Percentiles rank a stretch among this genome's conserved stretches.
Evolutionary conservation across 1,140 invertebrate genomes (phyloP).

Genomic region (Lordiphosa clarofinis): DNA sequence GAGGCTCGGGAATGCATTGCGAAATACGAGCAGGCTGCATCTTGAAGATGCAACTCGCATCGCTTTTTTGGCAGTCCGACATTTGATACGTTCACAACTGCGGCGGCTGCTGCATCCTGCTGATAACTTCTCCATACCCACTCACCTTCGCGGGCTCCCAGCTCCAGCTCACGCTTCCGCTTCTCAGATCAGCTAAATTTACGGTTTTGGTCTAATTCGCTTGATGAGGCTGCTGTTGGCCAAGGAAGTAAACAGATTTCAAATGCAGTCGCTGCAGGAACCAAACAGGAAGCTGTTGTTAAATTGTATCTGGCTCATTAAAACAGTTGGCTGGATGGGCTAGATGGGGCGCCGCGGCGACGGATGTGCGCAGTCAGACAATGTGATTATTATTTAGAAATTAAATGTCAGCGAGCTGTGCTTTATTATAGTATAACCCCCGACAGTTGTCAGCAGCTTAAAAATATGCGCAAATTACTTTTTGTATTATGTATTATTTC

Average conservation of each 20-base stretch:
- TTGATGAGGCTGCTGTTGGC: constrained; percentile 49
- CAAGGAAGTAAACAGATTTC: constrained; percentile 76
- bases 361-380: constrained; percentile 67
- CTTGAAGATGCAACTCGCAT: constrained; percentile 63
- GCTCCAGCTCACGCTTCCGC: constrained; percentile 41
- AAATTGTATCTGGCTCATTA: constrained; percentile 72
- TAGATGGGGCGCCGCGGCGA: constrained; percentile 19
- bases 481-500: constrained; percentile 53
- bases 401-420: constrained; percentile 55
- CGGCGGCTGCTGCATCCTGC: constrained; percentile 46
- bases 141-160: constrained; percentile 1
- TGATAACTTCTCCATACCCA: constrained; percentile 28
- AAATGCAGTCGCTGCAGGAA: constrained; percentile 61
- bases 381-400: constrained; percentile 72
- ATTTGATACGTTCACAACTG: constrained; percentile 51
- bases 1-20: constrained; percentile 48
- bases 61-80: constrained; percentile 45
- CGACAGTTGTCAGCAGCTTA: constrained; percentile 71
- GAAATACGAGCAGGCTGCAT: constrained; percentile 56
- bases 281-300: constrained; percentile 71
- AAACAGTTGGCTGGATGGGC: constrained; percentile 37
- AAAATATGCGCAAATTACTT: constrained; percentile 69
- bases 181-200: constrained; percentile 70
- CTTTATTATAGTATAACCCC: constrained; percentile 28
- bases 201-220: constrained; percentile 75